Percentiles rank a stretch among this genome's conserved stretches.
These are phyloP conservation scores for Brenthis daphne DNA, from an alignment of 2,888 invertebrate species.

Conservation along the genomic window DNA sequence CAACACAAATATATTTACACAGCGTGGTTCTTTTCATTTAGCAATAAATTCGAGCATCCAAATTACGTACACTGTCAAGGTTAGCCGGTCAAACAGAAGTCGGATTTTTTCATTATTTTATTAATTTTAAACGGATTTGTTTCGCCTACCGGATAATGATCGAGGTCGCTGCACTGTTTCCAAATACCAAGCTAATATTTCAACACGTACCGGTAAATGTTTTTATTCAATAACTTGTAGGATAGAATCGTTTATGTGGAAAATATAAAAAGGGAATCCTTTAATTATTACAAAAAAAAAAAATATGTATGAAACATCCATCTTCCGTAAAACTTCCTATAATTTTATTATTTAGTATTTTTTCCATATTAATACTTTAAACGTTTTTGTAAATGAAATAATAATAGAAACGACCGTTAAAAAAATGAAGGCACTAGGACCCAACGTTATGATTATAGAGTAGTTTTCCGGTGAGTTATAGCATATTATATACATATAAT, in stretches of 20 bases:
- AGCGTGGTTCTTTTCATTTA: too few species aligned
- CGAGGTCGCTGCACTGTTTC: constrained; percentile 29
- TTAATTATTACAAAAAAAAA: not conserved
- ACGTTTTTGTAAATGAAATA: too few species aligned
- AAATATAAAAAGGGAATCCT: constrained; percentile 6
- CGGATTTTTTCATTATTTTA: constrained; percentile 13
- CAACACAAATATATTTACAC: too few species aligned
- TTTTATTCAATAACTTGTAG: constrained; percentile 15
- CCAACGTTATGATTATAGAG: too few species aligned
- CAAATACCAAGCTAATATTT: constrained; percentile 12
- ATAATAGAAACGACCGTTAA: too few species aligned
- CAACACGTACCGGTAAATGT: constrained; percentile 22
- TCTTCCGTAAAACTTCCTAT: too few species aligned
- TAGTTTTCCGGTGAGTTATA: too few species aligned
- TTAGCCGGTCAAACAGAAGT: constrained; percentile 12
- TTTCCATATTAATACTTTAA: too few species aligned
- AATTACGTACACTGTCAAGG: constrained; percentile 31
- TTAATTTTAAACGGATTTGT: constrained; percentile 25
- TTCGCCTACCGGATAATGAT: constrained; percentile 28
- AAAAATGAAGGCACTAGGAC: too few species aligned
- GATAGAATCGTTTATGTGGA: not conserved
- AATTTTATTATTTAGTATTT: too few species aligned
- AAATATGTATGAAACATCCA: too few species aligned
- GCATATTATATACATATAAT: too few species aligned
- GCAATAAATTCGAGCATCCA: not conserved